Percentiles rank a stretch among this genome's conserved stretches.
phyloP scores from a whole-genome alignment of 1,140 invertebrate species.

The Heliconius himera region DNA sequence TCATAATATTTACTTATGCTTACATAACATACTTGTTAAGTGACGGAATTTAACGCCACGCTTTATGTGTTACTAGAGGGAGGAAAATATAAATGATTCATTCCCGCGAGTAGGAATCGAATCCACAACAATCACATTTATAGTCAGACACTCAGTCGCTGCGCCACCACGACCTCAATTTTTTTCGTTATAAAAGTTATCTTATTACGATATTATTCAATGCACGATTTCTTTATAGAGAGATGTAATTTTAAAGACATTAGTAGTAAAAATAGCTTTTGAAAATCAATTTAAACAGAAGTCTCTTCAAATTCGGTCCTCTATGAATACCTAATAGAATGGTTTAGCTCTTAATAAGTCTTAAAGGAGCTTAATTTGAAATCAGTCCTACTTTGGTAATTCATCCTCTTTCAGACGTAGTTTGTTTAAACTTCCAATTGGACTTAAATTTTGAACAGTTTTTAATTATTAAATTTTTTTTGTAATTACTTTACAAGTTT shows the following conservation, averaged over 20 bases:
- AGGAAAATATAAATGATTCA: no score
- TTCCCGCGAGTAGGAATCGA: no score
- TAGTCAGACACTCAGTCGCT: no score
- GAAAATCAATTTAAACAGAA: neutral
- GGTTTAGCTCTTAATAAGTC: conserved; percentile 4
- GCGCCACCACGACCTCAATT: no score
- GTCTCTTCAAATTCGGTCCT: neutral
- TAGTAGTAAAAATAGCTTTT: neutral
- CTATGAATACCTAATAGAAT: conserved; percentile 7
- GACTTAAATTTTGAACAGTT: conserved; percentile 1
- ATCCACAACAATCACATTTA: no score
- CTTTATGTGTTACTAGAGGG: no score
- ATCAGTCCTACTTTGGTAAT: neutral
- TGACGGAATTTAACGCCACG: no score
- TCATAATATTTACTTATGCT: no score
- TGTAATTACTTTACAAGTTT: neutral
- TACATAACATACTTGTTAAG: no score
- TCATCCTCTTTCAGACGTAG: neutral
- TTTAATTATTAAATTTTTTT: neutral
- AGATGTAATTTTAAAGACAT: neutral
- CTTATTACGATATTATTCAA: no score
- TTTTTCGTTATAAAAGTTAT: no score
- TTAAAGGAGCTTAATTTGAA: conserved; percentile 4
- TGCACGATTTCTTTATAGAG: neutral
- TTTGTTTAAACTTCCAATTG: neutral